These are phyloP conservation scores for Neolamprologus kungweensis DNA, from an alignment of 2,113 vertebrate genomes.

Conservation along the genomic window DNA sequence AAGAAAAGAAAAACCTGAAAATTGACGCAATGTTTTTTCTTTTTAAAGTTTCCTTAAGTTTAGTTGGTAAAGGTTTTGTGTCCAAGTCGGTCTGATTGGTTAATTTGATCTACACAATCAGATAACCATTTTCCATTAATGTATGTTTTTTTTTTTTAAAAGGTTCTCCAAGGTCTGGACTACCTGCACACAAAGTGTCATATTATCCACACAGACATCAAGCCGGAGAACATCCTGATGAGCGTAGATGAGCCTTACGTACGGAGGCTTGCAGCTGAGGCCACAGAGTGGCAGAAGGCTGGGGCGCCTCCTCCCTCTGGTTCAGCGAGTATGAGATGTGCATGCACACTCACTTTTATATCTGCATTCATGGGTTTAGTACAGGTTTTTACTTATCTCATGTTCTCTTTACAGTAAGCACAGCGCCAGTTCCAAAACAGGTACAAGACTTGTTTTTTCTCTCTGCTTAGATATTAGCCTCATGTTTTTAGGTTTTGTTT, in stretches of 20 bases:
- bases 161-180: conserved; percentile 95
- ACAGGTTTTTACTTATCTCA: not conserved
- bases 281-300: conserved; percentile 95
- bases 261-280: conserved; percentile 88
- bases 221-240: conserved; percentile 94
- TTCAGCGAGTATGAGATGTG: conserved; percentile 80
- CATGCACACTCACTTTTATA: not conserved
- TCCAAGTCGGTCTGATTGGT: rapidly evolving
- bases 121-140: not conserved
- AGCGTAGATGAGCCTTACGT: conserved; percentile 91
- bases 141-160: not conserved
- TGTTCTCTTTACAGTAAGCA: conserved; percentile 84
- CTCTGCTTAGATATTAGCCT: not conserved
- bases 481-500: not conserved
- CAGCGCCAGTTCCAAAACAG: conserved; percentile 93
- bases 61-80: not conserved
- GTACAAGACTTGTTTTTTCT: conserved; percentile 60
- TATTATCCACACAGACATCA: conserved; percentile 98
- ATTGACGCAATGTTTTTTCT: not conserved
- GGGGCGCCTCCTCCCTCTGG: conserved; percentile 94
- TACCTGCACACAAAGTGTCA: conserved; percentile 94
- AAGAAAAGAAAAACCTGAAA: not conserved
- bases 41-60: not conserved
- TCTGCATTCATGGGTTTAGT: not conserved
- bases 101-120: not conserved